A percentile compares a stretch with the other conserved stretches of the same genome.
Evolutionary conservation across 2,888 invertebrate species (phyloP).

Genomic region (Mactromeris polynyma): DNA sequence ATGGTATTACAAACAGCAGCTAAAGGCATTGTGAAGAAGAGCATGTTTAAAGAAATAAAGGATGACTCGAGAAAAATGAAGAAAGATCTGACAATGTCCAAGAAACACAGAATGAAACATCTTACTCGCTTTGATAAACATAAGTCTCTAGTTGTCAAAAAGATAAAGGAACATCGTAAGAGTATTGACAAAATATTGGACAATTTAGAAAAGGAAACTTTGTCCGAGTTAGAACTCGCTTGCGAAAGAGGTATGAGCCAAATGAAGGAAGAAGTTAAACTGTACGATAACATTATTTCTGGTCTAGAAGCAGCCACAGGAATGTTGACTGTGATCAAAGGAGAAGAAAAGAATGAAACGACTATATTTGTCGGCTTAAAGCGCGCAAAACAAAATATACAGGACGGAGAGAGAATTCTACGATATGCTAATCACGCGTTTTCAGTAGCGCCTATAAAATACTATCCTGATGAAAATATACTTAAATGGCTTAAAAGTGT

Average conservation of each 20-base stretch:
- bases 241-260: slow-evolving; percentile 28
- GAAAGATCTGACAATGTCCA: slow-evolving; percentile 31
- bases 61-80: slow-evolving; percentile 38
- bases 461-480: slow-evolving; percentile 48
- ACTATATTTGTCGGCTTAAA: slow-evolving; percentile 51
- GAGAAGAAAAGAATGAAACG: slow-evolving; percentile 14
- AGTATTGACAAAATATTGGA: slow-evolving; percentile 46
- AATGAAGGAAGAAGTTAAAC: slow-evolving; percentile 48
- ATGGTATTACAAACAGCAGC: slow-evolving; percentile 40
- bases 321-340: slow-evolving; percentile 34
- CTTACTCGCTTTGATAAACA: slow-evolving; percentile 42
- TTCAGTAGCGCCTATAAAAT: slow-evolving; percentile 25
- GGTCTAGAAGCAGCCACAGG: slow-evolving; percentile 40
- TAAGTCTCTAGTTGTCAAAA: slow-evolving; percentile 29
- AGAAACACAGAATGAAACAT: slow-evolving; percentile 32
- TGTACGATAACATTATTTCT: slow-evolving; percentile 38
- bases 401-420: slow-evolving; percentile 37
- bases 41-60: slow-evolving; percentile 42
- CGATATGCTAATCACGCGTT: slow-evolving; percentile 30
- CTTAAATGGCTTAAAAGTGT: slow-evolving; percentile 52
- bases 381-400: slow-evolving; percentile 51
- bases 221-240: slow-evolving; percentile 48
- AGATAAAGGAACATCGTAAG: slow-evolving; percentile 47
- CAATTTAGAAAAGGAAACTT: slow-evolving; percentile 50
- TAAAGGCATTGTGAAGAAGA: slow-evolving; percentile 43